Evolutionary conservation across 2,113 vertebrate species (phyloP).

Genomic region (Strix uralensis): DNA sequence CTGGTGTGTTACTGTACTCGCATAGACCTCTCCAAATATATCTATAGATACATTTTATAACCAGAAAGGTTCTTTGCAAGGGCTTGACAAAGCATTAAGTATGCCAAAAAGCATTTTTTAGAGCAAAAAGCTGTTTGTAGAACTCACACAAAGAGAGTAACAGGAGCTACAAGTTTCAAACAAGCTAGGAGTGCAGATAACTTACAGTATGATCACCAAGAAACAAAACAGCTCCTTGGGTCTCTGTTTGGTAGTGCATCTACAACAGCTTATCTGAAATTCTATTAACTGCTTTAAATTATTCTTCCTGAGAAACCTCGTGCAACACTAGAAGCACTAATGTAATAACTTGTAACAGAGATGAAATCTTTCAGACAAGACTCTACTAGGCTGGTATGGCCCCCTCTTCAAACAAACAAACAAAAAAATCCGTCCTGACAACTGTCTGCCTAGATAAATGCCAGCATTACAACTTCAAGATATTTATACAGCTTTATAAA

Average conservation of each 20-base stretch:
- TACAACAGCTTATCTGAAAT: background rate
- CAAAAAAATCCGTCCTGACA: background rate
- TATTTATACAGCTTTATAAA: background rate
- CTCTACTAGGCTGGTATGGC: background rate
- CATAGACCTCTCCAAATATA: background rate
- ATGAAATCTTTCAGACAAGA: background rate
- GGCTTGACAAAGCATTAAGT: background rate
- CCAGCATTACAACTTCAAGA: background rate
- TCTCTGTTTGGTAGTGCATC: background rate
- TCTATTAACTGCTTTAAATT: background rate
- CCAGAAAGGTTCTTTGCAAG: background rate
- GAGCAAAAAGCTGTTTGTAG: background rate
- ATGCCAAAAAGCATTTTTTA: background rate
- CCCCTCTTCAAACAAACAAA: background rate
- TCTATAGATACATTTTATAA: background rate
- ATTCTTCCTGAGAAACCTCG: background rate
- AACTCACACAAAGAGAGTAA: background rate
- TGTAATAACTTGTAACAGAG: background rate
- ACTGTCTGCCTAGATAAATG: background rate
- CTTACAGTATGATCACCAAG: background rate
- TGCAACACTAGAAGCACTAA: background rate
- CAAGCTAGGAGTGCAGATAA: background rate
- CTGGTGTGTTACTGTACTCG: background rate
- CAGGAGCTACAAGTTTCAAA: background rate
- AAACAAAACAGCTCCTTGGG: background rate